Evolutionary conservation across 2,113 vertebrate genomes (phyloP).

Genomic region (Bathybates hornii): DNA sequence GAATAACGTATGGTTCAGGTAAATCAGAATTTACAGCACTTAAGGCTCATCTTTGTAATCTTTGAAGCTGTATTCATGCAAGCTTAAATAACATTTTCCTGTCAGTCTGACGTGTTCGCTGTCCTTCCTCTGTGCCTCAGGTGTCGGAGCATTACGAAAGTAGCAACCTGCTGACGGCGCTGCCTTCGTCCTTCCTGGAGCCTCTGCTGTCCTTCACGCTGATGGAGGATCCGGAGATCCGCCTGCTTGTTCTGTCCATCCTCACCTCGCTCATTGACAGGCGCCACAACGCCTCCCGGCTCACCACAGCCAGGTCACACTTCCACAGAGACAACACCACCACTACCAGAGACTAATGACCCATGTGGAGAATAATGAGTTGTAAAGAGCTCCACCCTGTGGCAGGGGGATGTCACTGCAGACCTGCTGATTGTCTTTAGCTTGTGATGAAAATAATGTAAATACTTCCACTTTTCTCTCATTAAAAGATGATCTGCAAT

Average conservation of each 20-base stretch:
- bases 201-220: slow-evolving; percentile 82
- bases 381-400: not conserved
- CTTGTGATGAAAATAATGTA: not conserved
- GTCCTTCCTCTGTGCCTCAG: slow-evolving; percentile 35
- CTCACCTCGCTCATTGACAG: slow-evolving; percentile 88
- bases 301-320: slow-evolving; percentile 4
- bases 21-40: not conserved
- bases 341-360: not conserved
- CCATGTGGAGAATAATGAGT: not conserved
- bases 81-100: not conserved
- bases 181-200: slow-evolving; percentile 87
- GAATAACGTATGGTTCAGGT: not conserved
- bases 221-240: slow-evolving; percentile 86
- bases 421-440: not conserved
- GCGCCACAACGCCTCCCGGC: slow-evolving; percentile 75
- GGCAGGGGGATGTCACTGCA: not conserved
- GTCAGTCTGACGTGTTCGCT: not conserved
- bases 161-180: slow-evolving; percentile 83
- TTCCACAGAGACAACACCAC: not conserved
- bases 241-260: slow-evolving; percentile 86
- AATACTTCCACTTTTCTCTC: not conserved
- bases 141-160: slow-evolving; percentile 85
- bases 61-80: not conserved
- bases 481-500: not conserved
- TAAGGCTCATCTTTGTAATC: not conserved